Evolutionary conservation across 2,888 invertebrate genomes (phyloP).

Genomic region (Hedya salicella): DNA sequence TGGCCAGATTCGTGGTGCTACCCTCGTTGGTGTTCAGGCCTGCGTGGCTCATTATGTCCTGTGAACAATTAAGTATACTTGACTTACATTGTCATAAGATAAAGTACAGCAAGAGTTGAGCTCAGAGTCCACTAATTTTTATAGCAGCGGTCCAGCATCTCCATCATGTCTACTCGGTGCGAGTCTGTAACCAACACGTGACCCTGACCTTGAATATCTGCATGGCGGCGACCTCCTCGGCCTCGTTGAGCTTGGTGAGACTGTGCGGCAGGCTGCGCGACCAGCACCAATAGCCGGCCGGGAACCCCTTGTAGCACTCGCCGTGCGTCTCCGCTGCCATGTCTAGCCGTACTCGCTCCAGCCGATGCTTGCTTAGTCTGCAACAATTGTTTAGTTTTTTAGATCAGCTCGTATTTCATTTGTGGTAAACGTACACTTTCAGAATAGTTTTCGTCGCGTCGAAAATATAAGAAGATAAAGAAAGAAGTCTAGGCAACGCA

Average conservation of each 20-base stretch:
- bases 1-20: slow-evolving; percentile 73
- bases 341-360: slow-evolving; percentile 88
- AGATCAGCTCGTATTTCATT: background rate
- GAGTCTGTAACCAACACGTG: background rate
- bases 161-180: too few relatives aligned
- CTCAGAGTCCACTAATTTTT: too few relatives aligned
- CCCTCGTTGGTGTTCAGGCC: slow-evolving; percentile 87
- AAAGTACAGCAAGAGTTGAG: too few relatives aligned
- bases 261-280: slow-evolving; percentile 93
- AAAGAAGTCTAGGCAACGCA: too few relatives aligned
- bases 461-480: too few relatives aligned
- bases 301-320: slow-evolving; percentile 94
- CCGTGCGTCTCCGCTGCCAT: slow-evolving; percentile 87
- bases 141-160: too few relatives aligned
- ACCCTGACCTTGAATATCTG: slow-evolving; percentile 92
- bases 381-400: background rate
- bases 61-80: slow-evolving; percentile 21
- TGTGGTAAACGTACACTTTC: too few relatives aligned
- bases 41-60: slow-evolving; percentile 93
- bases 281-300: slow-evolving; percentile 95
- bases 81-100: too few relatives aligned
- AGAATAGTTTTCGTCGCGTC: too few relatives aligned
- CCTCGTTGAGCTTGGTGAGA: slow-evolving; percentile 92
- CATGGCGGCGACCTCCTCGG: slow-evolving; percentile 93
- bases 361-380: slow-evolving; percentile 91